A percentile compares a stretch with the other conserved stretches of the same genome.
Evolutionary conservation across 2,113 vertebrate genomes (phyloP).

Genomic region (Tautogolabrus adspersus): DNA sequence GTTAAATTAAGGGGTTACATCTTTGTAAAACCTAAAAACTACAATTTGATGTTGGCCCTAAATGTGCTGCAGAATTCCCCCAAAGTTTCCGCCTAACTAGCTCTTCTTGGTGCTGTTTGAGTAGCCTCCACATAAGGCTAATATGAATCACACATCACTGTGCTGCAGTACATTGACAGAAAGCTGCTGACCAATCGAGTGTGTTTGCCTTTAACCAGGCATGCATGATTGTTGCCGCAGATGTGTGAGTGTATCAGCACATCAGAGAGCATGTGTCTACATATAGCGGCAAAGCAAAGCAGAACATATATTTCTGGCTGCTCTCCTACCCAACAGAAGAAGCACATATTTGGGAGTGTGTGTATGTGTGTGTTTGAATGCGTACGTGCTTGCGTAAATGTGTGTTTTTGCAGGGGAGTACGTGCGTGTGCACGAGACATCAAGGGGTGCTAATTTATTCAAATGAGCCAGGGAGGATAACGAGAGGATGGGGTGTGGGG

Average conservation of each 20-base stretch:
- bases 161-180: conserved; percentile 70
- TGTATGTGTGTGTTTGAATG: conserved; percentile 32
- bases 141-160: conserved; percentile 61
- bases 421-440: conserved; percentile 65
- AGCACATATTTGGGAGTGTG: conserved; percentile 13
- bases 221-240: conserved; percentile 63
- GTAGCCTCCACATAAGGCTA: conserved; percentile 70
- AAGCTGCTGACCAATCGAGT: conserved; percentile 48
- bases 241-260: conserved; percentile 65
- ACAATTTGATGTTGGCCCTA: not conserved
- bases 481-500: conserved; percentile 71
- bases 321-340: conserved; percentile 7
- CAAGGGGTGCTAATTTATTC: conserved; percentile 86
- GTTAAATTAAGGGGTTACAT: conserved; percentile 5
- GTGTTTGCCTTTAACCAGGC: conserved; percentile 64
- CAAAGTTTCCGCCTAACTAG: conserved; percentile 15
- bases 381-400: conserved; percentile 36
- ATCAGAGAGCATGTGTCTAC: conserved; percentile 55
- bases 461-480: conserved; percentile 83
- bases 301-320: conserved; percentile 44
- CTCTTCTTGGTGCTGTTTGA: conserved; percentile 29
- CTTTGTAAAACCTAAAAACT: conserved; percentile 16
- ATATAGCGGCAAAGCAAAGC: conserved; percentile 42
- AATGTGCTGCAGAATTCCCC: conserved; percentile 10
- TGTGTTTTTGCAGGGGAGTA: conserved; percentile 48